A percentile compares a stretch with the other conserved stretches of the same genome.
Evolutionary conservation across 2,113 vertebrate species (phyloP).

Genomic region (Tamias sibiricus): DNA sequence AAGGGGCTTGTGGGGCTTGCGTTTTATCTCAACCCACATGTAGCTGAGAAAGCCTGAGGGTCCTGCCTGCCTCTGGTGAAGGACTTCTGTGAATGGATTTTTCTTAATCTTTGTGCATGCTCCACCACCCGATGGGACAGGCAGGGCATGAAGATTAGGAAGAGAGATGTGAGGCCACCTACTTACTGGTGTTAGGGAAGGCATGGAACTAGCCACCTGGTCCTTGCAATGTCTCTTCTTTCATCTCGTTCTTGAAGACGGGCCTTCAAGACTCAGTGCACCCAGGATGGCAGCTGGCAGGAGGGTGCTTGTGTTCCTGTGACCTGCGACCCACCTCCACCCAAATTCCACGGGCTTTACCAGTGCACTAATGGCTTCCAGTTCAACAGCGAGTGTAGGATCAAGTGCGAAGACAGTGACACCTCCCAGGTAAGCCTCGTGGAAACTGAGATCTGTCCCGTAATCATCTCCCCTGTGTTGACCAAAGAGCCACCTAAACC

Average conservation of each 20-base stretch:
- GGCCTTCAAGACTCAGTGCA: slow-evolving; percentile 97
- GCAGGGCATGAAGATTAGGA: neutral
- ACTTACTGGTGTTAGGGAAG: neutral
- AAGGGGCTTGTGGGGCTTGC: neutral
- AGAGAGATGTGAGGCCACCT: neutral
- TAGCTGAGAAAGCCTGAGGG: neutral
- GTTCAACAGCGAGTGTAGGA: slow-evolving; percentile 96
- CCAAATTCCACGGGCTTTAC: slow-evolving; percentile 95
- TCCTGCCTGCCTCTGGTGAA: neutral
- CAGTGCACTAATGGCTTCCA: slow-evolving; percentile 95
- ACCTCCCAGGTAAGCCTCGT: slow-evolving; percentile 89
- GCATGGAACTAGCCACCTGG: rapidly evolving
- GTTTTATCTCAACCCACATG: neutral
- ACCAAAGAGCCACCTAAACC: neutral
- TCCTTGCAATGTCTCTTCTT: slow-evolving; percentile 21
- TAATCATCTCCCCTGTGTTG: neutral
- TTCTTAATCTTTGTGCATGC: neutral
- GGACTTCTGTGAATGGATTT: neutral
- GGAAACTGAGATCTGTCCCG: neutral
- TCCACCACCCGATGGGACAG: neutral
- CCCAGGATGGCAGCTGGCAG: slow-evolving; percentile 96
- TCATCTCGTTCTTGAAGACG: slow-evolving; percentile 86
- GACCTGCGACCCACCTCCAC: slow-evolving; percentile 94
- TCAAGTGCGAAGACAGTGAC: slow-evolving; percentile 93
- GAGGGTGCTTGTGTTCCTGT: slow-evolving; percentile 94